These are phyloP conservation scores for Pegoplata infirma DNA, from an alignment of 2,888 invertebrate genomes.

Conservation along the genomic window DNA sequence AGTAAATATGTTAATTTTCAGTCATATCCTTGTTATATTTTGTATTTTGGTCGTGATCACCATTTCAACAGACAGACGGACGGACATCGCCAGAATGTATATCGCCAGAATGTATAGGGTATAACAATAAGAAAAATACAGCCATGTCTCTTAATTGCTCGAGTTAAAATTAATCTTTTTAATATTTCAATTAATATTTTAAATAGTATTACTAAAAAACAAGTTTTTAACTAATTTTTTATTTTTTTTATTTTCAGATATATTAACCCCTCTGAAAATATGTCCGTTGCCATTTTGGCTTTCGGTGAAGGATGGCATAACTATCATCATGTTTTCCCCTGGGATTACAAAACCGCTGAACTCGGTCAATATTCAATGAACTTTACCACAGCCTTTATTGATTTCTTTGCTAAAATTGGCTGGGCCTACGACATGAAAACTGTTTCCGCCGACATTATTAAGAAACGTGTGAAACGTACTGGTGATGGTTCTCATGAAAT, in stretches of 20 bases:
- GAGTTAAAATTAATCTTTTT: no score
- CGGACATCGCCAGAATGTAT: no score
- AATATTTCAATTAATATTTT: no score
- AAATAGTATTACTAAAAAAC: no score
- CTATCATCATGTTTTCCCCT: constrained; percentile 90
- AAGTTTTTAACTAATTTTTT: no score
- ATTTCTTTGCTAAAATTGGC: constrained; percentile 89
- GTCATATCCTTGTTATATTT: no score
- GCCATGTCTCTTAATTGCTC: no score
- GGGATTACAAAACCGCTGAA: constrained; percentile 91
- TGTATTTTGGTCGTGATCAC: no score
- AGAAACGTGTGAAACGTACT: constrained; percentile 84
- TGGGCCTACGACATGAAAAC: constrained; percentile 93
- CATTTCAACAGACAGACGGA: no score
- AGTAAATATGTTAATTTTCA: no score
- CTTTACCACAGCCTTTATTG: constrained; percentile 87
- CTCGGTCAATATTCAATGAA: constrained; percentile 86
- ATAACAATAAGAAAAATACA: no score
- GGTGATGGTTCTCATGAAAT: constrained; percentile 86
- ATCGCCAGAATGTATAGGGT: no score
- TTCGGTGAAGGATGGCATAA: constrained; percentile 91
- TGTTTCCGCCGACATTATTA: constrained; percentile 84
- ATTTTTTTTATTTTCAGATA: constrained; percentile 73
- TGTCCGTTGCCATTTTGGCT: constrained; percentile 81
- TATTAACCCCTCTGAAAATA: constrained; percentile 85